Evolutionary conservation across 2,888 invertebrate genomes (phyloP).

Genomic region (Macropis europaea): DNA sequence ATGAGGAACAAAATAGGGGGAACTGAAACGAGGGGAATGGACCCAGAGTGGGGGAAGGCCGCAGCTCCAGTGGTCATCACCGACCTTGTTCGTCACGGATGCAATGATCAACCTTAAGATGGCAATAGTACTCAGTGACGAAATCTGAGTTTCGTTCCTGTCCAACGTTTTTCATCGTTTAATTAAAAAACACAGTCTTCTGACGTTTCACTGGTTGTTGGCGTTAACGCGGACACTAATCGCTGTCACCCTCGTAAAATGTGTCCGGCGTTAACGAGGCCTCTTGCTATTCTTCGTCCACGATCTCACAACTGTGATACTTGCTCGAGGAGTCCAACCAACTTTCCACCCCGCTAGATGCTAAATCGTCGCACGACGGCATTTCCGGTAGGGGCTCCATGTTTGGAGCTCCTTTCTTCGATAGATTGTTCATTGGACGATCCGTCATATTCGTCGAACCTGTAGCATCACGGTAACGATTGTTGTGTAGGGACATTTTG

Average conservation of each 20-base stretch:
- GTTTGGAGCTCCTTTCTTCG: conserved; percentile 80
- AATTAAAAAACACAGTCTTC: conserved; percentile 14
- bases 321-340: conserved; percentile 88
- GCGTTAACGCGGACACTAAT: conserved; percentile 31
- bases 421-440: conserved; percentile 72
- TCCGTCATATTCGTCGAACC: conserved; percentile 66
- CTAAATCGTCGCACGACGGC: conserved; percentile 85
- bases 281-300: conserved; percentile 82
- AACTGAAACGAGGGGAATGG: no score
- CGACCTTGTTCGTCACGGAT: not conserved
- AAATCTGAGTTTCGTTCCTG: not conserved
- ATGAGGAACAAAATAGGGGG: no score
- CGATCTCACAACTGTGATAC: conserved; percentile 88
- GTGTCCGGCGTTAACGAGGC: conserved; percentile 45
- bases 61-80: not conserved
- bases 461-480: no score
- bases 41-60: no score
- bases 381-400: conserved; percentile 86
- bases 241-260: conserved; percentile 36
- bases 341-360: conserved; percentile 85
- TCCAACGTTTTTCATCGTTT: not conserved
- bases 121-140: no score
- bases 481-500: no score
- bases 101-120: not conserved
- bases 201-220: not conserved